These are phyloP conservation scores for Deilephila porcellus DNA, from an alignment of 2,888 invertebrate species.

Conservation along the genomic window DNA sequence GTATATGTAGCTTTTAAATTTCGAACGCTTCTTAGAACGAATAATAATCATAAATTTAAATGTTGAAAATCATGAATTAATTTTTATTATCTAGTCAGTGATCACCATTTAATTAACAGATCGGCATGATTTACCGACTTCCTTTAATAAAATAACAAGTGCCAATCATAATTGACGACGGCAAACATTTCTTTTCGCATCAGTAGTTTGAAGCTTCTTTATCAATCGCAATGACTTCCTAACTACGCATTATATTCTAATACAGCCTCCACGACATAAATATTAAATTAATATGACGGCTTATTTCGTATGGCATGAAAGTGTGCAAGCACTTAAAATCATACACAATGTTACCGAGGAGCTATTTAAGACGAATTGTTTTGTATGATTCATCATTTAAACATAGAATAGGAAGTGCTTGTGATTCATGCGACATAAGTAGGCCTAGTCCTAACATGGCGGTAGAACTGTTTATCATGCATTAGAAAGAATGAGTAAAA, in stretches of 20 bases:
- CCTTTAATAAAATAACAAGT: no score
- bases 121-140: no score
- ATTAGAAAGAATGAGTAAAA: not conserved
- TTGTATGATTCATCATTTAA: conserved; percentile 30
- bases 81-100: no score
- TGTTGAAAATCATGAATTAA: no score
- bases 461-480: conserved; percentile 2
- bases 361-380: conserved; percentile 32
- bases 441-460: conserved; percentile 9
- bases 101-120: no score
- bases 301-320: conserved; percentile 17
- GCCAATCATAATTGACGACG: not conserved
- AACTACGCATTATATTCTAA: conserved; percentile 23
- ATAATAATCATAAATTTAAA: no score
- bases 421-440: conserved; percentile 28
- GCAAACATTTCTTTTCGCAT: not conserved
- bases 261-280: conserved; percentile 13
- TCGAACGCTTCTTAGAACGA: no score
- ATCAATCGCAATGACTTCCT: conserved; percentile 11
- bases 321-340: conserved; percentile 28
- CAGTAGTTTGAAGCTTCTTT: not conserved
- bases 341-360: conserved; percentile 28
- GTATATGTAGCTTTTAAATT: no score
- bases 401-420: conserved; percentile 29
- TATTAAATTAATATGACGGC: conserved; percentile 23